phyloP scores from a whole-genome alignment of 1,140 invertebrate species.

The Stegodyphus mimosarum region DNA sequence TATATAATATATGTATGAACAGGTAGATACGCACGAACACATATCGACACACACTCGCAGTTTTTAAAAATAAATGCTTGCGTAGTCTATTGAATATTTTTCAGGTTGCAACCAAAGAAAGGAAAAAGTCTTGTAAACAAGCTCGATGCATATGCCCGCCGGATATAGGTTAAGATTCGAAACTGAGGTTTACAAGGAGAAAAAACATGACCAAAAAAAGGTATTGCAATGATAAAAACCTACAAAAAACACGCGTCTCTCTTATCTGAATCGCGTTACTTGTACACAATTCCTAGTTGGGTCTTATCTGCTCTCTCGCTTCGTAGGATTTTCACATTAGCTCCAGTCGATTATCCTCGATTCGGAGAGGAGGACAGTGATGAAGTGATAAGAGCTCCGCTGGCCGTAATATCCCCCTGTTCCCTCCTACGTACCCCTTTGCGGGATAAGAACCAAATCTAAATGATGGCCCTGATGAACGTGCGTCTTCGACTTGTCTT shows the following conservation, averaged over 20 bases:
- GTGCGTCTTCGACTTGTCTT: background rate
- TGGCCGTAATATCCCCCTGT: conserved; percentile 6
- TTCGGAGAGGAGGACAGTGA: conserved; percentile 8
- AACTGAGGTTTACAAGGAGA: background rate
- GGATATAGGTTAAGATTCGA: too few species aligned
- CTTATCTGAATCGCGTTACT: conserved; percentile 16
- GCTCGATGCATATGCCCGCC: too few species aligned
- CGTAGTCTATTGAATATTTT: too few species aligned
- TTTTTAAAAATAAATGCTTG: too few species aligned
- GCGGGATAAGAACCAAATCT: conserved; percentile 30
- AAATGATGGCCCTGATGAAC: conserved; percentile 16
- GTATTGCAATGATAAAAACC: background rate
- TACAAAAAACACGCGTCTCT: conserved; percentile 1
- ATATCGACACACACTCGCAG: too few species aligned
- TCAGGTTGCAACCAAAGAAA: too few species aligned
- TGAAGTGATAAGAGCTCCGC: conserved; percentile 42
- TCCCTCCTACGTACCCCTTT: background rate
- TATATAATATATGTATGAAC: too few species aligned
- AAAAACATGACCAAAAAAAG: background rate
- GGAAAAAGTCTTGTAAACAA: too few species aligned
- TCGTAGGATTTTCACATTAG: conserved; percentile 45
- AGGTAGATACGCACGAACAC: too few species aligned
- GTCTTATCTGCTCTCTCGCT: conserved; percentile 45
- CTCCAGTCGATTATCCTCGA: conserved; percentile 53
- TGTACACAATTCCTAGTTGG: conserved; percentile 51